Evolutionary conservation across 2,797 vertebrate species (phyloP), one percentile per base, ranked within the genome.

Genomic region (Hippoglossus hippoglossus): DNA sequence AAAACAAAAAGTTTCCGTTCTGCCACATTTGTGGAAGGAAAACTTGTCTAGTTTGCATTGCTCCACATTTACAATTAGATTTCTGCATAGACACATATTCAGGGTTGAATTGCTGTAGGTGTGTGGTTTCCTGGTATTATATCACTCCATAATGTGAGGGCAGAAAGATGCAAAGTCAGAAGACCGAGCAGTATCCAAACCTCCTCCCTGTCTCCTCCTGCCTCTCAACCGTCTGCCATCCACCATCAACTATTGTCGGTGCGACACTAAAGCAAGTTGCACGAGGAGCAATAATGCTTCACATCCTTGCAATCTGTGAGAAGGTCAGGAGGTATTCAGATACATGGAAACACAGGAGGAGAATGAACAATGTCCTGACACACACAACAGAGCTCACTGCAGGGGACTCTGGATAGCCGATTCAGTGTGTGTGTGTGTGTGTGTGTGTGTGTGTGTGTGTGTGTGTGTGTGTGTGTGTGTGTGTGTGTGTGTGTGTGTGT

Each of bases 211-310:
- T 39, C 36, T 39, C 36, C 13, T 3, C 71, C 24, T 71, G 61
- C 63, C 49, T 58, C 62, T 64, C 62, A 56, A 54, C 62, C 63
- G 24, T 72, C 67, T 72, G 56, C 73, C 57, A 50, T 61, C 59
- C 58, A 69, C 67, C 75, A 68, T 83, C 63, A 75, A 57, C 58
- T 65, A 93, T 95, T 96, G 94, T 95, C 94, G 93, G 87, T 69
- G 74, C 71, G 39, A 87, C 92, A 95, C 93, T 93, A 94, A 94
- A 91, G 83, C 80, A 95, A 94, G 91, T 66, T 95, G 93, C 92
- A 93, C 91, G 92, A 93, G 88, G 94, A 93, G 94, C 93, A 95
- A 94, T 95, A 94, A 93, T 89, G 90, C 85, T 26, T 75, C 77
- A 70, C 79, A 89, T 85, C 83, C 85, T 81, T 80, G 74, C 69